Evolutionary conservation across 92 coral and sea anemone species (phyloP), one percentile per base, ranked within the genome.

Genomic region (Epizoanthus stellaris): DNA sequence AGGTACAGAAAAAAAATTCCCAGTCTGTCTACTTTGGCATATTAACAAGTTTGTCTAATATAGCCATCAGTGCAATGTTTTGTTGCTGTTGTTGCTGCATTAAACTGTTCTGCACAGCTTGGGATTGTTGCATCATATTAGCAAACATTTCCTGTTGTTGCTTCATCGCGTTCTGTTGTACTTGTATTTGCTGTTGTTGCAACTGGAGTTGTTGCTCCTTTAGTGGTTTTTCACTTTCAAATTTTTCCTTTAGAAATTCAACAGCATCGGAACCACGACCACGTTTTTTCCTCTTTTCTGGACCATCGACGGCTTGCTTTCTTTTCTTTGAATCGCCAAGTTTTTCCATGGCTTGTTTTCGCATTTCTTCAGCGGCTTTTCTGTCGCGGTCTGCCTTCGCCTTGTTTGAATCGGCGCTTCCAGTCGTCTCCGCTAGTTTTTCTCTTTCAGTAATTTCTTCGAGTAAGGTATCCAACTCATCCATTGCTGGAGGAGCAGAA

Each of bases 341-440:
- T 21, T 73, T 75, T 76, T 85, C 88, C 88, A 85, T 76, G 30
- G 84, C 61, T 82, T 74, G 75, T 76, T 20, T 76, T 66, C 83
- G 64, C 88, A 86, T 86, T 70, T 77, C 85, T 69, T 56, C 80
- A 67, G 89, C 80, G 9, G 85, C 67, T 86, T 86, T 76, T 79
- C 77, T 86, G 73, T 79, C 89, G 20, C 34, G 68, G 21, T 63
- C 68, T n/a, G 21, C 68, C 68, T 63, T 63, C 68, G 9, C 68
- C 9, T 63, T 63, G 68, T 63, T 63, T 25, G 68, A 63, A 63
- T 25, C 68, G 7, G 68, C 68, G 5, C 34, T 25, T 63, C 49
- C 49, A 4, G 49, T 43, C 8, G 49, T 43, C 49, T 43, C 49
- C 49, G 5, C 49, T 43, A 43, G 68, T 25, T 63, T 3, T 63